These are phyloP conservation scores for Hypomecis atomaria DNA, from an alignment of 2,888 invertebrate species.

Conservation along the genomic window DNA sequence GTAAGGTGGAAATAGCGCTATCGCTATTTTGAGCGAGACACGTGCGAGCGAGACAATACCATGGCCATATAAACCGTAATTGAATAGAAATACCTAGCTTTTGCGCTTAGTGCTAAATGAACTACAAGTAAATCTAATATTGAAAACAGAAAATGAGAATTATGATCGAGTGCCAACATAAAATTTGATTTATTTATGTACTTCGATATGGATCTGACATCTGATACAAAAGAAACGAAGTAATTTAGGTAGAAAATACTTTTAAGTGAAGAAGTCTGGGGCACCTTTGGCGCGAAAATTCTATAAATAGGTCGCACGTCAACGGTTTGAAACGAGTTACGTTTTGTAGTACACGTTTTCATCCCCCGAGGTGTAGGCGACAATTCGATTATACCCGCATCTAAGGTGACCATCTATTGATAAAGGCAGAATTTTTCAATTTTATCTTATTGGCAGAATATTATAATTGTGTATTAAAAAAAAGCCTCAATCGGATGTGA, in stretches of 20 bases:
- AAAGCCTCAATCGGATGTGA: too few species aligned
- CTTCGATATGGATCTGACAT: neutral
- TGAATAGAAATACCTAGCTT: too few species aligned
- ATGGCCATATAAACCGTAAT: too few species aligned
- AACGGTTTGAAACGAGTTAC: conserved; percentile 13
- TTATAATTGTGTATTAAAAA: too few species aligned
- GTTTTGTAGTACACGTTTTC: conserved; percentile 13
- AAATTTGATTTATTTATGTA: neutral
- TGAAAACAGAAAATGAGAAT: too few species aligned
- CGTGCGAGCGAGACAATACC: too few species aligned
- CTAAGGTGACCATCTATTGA: neutral
- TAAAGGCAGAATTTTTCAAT: neutral
- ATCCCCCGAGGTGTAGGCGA: conserved; percentile 5
- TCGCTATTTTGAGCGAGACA: too few species aligned
- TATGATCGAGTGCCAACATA: too few species aligned
- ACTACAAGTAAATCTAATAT: too few species aligned
- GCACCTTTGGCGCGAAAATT: conserved; percentile 3
- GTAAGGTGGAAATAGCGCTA: too few species aligned
- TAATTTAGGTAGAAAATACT: neutral
- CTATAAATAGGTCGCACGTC: conserved; percentile 24
- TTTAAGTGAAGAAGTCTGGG: neutral
- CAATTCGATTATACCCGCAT: conserved; percentile 19
- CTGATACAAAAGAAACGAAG: neutral
- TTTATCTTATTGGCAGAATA: too few species aligned
- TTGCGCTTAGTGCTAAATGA: too few species aligned